Evolutionary conservation across 2,113 vertebrate species (phyloP).

Genomic region (Siniperca chuatsi): DNA sequence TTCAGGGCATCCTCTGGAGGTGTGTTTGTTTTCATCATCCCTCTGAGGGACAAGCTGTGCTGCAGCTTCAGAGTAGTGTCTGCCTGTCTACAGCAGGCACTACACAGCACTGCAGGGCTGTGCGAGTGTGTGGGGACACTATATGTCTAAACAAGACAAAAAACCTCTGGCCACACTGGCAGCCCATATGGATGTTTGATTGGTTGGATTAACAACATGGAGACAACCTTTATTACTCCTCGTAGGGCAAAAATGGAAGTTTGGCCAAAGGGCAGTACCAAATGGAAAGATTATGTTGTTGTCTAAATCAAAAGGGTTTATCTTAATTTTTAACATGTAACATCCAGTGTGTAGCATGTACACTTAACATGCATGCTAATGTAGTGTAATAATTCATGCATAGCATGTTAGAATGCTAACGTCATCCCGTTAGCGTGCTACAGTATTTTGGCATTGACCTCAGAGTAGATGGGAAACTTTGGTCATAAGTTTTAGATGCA

Average conservation of each 20-base stretch:
- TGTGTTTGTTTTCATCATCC: constrained; percentile 50
- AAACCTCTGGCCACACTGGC: not conserved
- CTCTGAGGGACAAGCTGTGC: constrained; percentile 40
- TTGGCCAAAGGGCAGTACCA: not conserved
- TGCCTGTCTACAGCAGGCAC: constrained; percentile 14
- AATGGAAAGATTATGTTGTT: not conserved
- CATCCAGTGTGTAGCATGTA: not conserved
- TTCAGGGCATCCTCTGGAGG: constrained; percentile 37
- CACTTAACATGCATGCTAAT: not conserved
- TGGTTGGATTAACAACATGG: not conserved
- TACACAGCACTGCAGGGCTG: constrained; percentile 51
- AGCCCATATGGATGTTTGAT: not conserved
- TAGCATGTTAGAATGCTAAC: not conserved
- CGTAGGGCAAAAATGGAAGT: not conserved
- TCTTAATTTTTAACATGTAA: not conserved
- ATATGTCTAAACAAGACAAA: constrained; percentile 10
- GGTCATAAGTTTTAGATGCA: not conserved
- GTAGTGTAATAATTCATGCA: not conserved
- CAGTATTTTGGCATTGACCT: not conserved
- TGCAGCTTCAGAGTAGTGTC: constrained; percentile 34
- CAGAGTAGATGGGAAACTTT: not conserved
- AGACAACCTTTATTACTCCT: not conserved
- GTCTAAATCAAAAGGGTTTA: not conserved
- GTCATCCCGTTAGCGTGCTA: not conserved
- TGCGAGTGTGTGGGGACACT: constrained; percentile 3